phyloP scores from a whole-genome alignment of 2,113 vertebrate species.

The Balaeniceps rex region DNA sequence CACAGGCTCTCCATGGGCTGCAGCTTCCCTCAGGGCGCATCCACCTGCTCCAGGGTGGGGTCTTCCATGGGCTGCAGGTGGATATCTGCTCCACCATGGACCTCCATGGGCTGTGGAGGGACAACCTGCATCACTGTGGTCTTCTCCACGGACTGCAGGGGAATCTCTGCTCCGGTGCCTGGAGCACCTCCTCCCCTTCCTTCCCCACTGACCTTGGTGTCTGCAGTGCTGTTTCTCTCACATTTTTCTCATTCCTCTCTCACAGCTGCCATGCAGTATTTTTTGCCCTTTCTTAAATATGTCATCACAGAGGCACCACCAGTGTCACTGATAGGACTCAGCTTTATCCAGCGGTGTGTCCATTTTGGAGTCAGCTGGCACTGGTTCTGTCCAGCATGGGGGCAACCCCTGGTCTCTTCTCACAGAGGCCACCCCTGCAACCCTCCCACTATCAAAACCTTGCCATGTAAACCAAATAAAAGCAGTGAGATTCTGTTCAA shows the following conservation, averaged over 20 bases:
- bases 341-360: background rate
- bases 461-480: background rate
- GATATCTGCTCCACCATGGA: background rate
- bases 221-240: background rate
- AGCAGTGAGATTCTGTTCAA: background rate
- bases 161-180: background rate
- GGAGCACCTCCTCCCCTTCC: background rate
- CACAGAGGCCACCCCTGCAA: background rate
- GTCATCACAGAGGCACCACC: background rate
- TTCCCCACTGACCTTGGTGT: background rate
- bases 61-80: background rate
- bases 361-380: background rate
- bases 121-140: no score
- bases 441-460: background rate
- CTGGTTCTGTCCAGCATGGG: background rate
- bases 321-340: background rate
- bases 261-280: background rate
- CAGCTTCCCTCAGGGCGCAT: background rate
- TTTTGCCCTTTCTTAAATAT: background rate
- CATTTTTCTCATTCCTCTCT: background rate
- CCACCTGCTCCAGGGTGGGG: background rate
- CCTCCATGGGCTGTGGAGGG: background rate
- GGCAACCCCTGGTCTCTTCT: background rate
- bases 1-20: accelerated
- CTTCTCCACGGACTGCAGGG: background rate